Base-by-base conservation (phyloP, 2,113 vertebrate genomes). In the Perca fluviatilis region DNA sequence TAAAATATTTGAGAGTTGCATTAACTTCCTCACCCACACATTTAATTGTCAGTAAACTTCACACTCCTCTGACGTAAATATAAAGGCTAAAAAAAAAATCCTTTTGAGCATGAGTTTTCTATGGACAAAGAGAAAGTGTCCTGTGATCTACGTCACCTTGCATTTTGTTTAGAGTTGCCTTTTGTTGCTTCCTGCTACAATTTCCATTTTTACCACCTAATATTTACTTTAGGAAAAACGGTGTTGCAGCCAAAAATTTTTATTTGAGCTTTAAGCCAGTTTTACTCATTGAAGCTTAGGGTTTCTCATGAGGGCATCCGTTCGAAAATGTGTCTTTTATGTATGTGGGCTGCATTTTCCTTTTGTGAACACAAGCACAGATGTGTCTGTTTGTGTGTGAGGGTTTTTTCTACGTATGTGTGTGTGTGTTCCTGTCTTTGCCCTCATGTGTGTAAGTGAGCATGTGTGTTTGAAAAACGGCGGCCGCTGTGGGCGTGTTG, bases 381-480 rank as follows among this genome's bases (percentile, higher is more conserved):
- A 57, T 74, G 40, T 74, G 67, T 56, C 16, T 12, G 7, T 47
- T 33, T 43, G 15, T 43, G 61, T 43, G 21, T 51, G 40, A 43
- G 10, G 2, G 27, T 30, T 51, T 16, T 63, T 11, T 27, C 19
- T 75, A n/a, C 71, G 50, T 70, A n/a, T 76, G 63, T 84, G 47
- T 27, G 23, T 65, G 30, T 25, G 63, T 43, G 53, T 51, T 33
- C 36, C 18, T 3, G 8, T 36, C 57, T 65, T 70, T 74, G 27
- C 57, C 5, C 54, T 13, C 47, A 8, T 0, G 33, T 76, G 53
- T 89, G n/a, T 56, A 11, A 56, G 73, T 19, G 74, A 54, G 80
- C 50, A 1, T 71, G 82, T 63, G 71, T 79, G 63, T 74, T 67
- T 91, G 86, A 86, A 72, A 83, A 88, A 86, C 76, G 63, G 57